Conservation (phyloP, 2,888 invertebrate species). For the Agriopis marginaria region DNA sequence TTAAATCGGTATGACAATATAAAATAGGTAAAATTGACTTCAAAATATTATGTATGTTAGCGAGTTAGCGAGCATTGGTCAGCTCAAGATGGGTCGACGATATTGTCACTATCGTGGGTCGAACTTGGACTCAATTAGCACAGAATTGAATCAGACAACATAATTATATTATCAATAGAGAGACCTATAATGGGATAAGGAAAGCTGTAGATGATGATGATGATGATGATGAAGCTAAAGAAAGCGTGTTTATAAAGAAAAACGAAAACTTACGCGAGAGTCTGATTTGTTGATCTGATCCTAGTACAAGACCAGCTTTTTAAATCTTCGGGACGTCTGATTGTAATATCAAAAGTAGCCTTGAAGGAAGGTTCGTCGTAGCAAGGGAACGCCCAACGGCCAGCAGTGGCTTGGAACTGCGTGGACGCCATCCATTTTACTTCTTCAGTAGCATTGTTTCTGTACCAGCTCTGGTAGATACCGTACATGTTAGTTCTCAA, state of each 20-base stretch:
- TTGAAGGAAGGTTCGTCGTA: conserved; percentile 95
- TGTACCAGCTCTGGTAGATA: conserved; percentile 77
- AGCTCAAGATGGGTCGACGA: too few relatives aligned
- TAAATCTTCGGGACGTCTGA: conserved; percentile 85
- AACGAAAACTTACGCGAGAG: conserved; percentile 55
- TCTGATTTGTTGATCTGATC: conserved; percentile 59
- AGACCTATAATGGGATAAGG: too few relatives aligned
- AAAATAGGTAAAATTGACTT: too few relatives aligned
- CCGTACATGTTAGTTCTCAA: conserved; percentile 78
- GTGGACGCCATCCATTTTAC: conserved; percentile 88
- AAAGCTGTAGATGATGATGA: too few relatives aligned
- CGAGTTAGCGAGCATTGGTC: too few relatives aligned
- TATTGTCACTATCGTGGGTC: too few relatives aligned
- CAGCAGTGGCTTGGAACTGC: conserved; percentile 89
- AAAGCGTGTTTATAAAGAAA: neutral
- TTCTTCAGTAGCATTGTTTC: conserved; percentile 49
- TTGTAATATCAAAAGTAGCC: conserved; percentile 89
- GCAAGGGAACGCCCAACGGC: conserved; percentile 91
- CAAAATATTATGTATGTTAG: too few relatives aligned
- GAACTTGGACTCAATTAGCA: too few relatives aligned
- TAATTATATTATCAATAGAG: too few relatives aligned
- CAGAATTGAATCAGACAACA: too few relatives aligned
- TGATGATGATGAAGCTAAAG: too few relatives aligned
- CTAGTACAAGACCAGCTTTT: conserved; percentile 87
- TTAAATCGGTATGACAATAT: too few relatives aligned